Evolutionary conservation across 2,113 vertebrate genomes (phyloP), one percentile per base, ranked within the genome.

Genomic region (Siphamia tubifer): DNA sequence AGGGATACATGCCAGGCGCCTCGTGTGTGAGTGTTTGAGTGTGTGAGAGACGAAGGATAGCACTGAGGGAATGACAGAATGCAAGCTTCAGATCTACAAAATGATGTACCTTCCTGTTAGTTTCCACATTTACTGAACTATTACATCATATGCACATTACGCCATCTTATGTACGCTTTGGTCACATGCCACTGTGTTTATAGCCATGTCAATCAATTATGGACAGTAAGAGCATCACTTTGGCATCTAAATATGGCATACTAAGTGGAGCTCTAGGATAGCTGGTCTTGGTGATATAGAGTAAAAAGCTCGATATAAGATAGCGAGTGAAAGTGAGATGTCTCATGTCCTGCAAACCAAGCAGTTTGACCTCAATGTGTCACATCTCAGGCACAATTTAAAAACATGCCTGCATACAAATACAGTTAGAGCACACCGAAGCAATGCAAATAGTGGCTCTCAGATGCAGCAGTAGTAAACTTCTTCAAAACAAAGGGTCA

Each of bases 301-400:
- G 25, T 62, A 42, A 51, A 61, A 65, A 13, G 8, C 30, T 47
- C 1, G 4, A 38, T 20, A 42, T 21, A 42, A 49, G 15, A 9
- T 13, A 56, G 67, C n/a, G n/a, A 20, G 35, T 30, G 16, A 68
- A 47, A 61, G 24, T n/a, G 19, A 68, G 4, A 57, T 11, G 6
- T 17, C 27, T 39, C 45, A 42, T 44, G 47, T 15, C 16, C 11
- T 13, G 23, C 12, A 60, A 60, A 69, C 10, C 23, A 20, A 47
- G 21, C 51, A 0, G 2, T 56, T 31, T 65, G 64, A 73, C 76
- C 78, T 52, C 24, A 85, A 82, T 79, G 74, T 83, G 79, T 86
- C 83, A 70, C 31, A 15, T 16, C 54, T 49, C 30, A 13, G 13
- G 21, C 25, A n/a, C 53, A 17, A 20, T 47, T 48, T n/a, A 34